These are phyloP conservation scores for Andrena marginata DNA, from an alignment of 2,888 invertebrate genomes.

Conservation along the genomic window DNA sequence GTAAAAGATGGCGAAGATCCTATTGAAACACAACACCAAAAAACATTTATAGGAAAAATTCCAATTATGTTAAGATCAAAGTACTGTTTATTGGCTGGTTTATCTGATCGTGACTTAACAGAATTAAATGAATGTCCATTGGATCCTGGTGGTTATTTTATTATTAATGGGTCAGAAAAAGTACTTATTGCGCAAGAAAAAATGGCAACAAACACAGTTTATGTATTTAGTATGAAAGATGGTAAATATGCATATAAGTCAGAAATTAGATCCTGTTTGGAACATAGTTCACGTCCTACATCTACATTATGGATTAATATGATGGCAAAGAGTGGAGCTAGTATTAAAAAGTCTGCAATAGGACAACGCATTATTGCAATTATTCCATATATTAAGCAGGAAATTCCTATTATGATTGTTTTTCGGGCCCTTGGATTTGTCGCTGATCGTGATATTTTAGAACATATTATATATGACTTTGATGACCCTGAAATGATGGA, in stretches of 20 bases:
- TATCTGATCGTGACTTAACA: conserved; percentile 99
- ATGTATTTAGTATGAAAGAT: conserved; percentile 99
- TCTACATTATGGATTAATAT: conserved; percentile 99
- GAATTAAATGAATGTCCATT: conserved; percentile 99
- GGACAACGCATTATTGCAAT: conserved; percentile 99
- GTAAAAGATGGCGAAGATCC: conserved; percentile 96
- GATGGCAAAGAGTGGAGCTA: conserved; percentile 99
- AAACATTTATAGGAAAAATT: conserved; percentile 93
- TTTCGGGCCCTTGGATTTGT: conserved; percentile 99
- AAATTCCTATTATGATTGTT: conserved; percentile 99
- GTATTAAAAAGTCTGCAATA: conserved; percentile 99
- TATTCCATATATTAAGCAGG: conserved; percentile 99
- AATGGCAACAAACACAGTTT: conserved; percentile 99
- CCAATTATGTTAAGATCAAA: conserved; percentile 99
- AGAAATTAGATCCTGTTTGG: conserved; percentile 97
- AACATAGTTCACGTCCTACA: conserved; percentile 97
- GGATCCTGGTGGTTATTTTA: conserved; percentile 99
- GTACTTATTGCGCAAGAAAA: conserved; percentile 99
- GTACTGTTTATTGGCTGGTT: conserved; percentile 96
- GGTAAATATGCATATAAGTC: conserved; percentile 99
- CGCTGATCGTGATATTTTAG: conserved; percentile 99
- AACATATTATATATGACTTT: conserved; percentile 99
- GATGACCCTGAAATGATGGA: conserved; percentile 99
- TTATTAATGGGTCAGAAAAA: conserved; percentile 99
- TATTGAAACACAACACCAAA: conserved; percentile 89